Evolutionary conservation across 1,140 invertebrate genomes (phyloP), one percentile per base, ranked within the genome.

Genomic region (Euschistus heros): DNA sequence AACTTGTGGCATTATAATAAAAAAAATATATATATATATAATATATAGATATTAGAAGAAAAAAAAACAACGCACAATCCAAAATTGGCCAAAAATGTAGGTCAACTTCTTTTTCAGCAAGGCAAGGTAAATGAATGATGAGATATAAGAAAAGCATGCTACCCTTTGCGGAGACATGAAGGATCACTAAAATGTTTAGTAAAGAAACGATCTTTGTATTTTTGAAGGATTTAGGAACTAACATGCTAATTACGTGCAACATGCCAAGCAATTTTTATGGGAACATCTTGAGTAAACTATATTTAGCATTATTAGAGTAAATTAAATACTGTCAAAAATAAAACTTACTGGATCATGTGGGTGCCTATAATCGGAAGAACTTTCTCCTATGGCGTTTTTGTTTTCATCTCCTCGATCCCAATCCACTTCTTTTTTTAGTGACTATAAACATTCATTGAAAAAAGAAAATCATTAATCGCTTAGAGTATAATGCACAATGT

Each of bases 21-120:
- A 62, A n/a, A n/a, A 52, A 68, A 55, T 59, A 66, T 67, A 74
- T 74, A 75, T 73, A 71, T 73, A 74, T 74, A 76, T 76, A 72
- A 72, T 66, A 71, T 74, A 71, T 71, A 73, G 71, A 71, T 74
- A 78, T 79, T 74, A 77, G 73, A 69, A 66, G 62, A 69, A 64
- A 65, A 68, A 50, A 22, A 22, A 69, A 66, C 68, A 80, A 77
- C 75, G 77, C 77, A 84, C 82, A 86, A 84, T 82, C 84, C 86
- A 71, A 70, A 68, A 68, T 68, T 86, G 82, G 85, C 84, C 84
- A 86, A 86, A 87, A 88, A 88, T 86, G 86, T 87, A 87, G 86
- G 87, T 89, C 87, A 89, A 89, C 86, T 89, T 88, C 86, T 88
- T 87, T 37, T 85, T 88, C 83, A 86, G 85, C 84, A 76, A 78